Evolutionary conservation across 2,113 vertebrate genomes (phyloP).

Genomic region (Fulica atra): DNA sequence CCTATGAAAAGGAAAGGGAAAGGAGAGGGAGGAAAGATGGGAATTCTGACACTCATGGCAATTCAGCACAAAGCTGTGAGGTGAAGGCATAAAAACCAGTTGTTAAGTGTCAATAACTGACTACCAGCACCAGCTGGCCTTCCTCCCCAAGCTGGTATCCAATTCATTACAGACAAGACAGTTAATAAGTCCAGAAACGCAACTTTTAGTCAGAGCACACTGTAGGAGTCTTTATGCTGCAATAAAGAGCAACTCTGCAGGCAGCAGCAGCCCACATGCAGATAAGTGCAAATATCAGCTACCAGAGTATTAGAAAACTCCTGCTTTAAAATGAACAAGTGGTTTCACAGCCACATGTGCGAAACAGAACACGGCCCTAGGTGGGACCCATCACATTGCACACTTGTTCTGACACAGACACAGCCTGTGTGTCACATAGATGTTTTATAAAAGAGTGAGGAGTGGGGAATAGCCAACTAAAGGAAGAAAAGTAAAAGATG

Average conservation of each 20-base stretch:
- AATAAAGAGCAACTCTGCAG: rapidly evolving
- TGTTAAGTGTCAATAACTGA: background rate
- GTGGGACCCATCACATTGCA: rapidly evolving
- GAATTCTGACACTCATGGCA: background rate
- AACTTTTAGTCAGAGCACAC: background rate
- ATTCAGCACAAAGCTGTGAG: background rate
- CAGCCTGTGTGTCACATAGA: rapidly evolving
- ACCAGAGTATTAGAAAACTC: background rate
- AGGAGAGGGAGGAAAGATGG: background rate
- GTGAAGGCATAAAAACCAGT: background rate
- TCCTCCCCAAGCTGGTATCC: background rate
- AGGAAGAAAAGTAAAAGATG: background rate
- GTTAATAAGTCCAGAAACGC: background rate
- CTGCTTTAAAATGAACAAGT: background rate
- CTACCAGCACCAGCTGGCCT: background rate
- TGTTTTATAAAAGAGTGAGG: background rate
- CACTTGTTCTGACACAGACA: background rate
- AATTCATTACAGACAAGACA: background rate
- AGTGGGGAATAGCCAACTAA: background rate
- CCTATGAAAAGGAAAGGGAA: background rate
- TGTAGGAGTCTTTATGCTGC: background rate
- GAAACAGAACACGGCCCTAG: background rate
- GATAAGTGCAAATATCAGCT: background rate
- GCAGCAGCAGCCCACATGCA: background rate
- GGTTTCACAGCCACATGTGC: background rate